These are phyloP conservation scores for Gadopsis marmoratus DNA, from an alignment of 2,797 vertebrate species.

Conservation along the genomic window DNA sequence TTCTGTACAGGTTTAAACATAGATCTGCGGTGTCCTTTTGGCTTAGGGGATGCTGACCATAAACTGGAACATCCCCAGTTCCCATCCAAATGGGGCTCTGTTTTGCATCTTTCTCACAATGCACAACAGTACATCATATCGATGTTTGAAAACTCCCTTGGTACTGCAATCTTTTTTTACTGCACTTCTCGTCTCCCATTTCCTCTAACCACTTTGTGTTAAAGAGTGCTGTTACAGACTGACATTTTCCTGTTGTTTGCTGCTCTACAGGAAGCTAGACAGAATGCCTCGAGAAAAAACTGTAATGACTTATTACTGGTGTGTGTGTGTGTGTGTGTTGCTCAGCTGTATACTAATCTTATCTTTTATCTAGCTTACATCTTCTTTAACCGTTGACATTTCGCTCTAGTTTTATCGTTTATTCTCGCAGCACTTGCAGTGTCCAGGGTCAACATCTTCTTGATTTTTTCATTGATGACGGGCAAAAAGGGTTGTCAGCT, in stretches of 20 bases:
- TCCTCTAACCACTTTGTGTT: conserved; percentile 61
- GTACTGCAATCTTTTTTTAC: background rate
- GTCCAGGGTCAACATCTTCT: conserved; percentile 32
- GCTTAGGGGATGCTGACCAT: no score
- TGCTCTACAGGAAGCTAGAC: conserved; percentile 72
- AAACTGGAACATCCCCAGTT: no score
- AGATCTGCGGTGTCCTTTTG: background rate
- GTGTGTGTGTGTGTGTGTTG: conserved; percentile 15
- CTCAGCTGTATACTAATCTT: conserved; percentile 23
- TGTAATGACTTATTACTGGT: conserved; percentile 66
- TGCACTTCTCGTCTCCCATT: conserved; percentile 57
- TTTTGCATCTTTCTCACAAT: background rate
- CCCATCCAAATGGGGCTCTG: no score
- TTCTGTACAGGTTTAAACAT: background rate
- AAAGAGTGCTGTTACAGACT: conserved; percentile 71
- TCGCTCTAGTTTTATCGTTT: conserved; percentile 34
- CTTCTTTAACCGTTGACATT: conserved; percentile 46
- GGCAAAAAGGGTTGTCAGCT: conserved; percentile 21
- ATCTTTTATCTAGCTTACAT: conserved; percentile 35
- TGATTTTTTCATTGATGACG: conserved; percentile 19
- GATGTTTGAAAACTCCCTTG: background rate
- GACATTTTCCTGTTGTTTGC: conserved; percentile 77
- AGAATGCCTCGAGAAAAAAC: conserved; percentile 70
- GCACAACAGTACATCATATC: background rate
- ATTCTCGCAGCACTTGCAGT: conserved; percentile 12